Evolutionary conservation across 2,113 vertebrate species (phyloP).

Genomic region (Phylloscopus trochilus): DNA sequence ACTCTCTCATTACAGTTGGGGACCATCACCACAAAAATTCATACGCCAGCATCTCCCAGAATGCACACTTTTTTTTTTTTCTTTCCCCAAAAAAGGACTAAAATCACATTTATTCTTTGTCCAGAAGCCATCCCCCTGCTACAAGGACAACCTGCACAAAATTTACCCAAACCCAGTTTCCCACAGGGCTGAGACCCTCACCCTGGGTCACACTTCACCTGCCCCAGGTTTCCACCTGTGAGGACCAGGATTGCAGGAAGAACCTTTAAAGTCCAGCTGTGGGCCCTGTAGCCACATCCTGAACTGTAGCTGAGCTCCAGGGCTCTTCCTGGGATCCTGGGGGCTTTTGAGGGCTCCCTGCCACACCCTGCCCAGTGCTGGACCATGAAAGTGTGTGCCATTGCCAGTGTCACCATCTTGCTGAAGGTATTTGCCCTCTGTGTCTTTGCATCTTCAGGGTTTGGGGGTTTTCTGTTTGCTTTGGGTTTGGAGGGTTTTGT

Average conservation of each 20-base stretch:
- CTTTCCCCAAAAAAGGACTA: neutral
- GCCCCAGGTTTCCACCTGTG: neutral
- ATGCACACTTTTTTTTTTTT: rapidly evolving
- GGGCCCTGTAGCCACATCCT: rapidly evolving
- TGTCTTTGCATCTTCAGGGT: neutral
- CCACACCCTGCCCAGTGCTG: neutral
- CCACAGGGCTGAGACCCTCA: rapidly evolving
- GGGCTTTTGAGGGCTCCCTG: neutral
- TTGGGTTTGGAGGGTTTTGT: neutral
- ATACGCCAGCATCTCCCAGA: neutral
- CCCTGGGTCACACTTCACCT: neutral
- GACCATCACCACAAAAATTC: rapidly evolving
- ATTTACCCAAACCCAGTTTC: neutral
- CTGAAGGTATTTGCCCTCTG: neutral
- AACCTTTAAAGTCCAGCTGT: neutral
- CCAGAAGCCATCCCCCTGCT: neutral
- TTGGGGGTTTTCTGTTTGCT: neutral
- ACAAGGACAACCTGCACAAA: rapidly evolving
- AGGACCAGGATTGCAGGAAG: neutral
- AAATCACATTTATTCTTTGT: neutral
- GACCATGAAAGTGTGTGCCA: rapidly evolving
- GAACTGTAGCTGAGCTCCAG: rapidly evolving
- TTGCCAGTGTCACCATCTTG: rapidly evolving
- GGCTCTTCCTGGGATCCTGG: neutral
- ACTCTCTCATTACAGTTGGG: too few species aligned